phyloP scores from a whole-genome alignment of 2,888 invertebrate species.

The Crioceris asparagi region DNA sequence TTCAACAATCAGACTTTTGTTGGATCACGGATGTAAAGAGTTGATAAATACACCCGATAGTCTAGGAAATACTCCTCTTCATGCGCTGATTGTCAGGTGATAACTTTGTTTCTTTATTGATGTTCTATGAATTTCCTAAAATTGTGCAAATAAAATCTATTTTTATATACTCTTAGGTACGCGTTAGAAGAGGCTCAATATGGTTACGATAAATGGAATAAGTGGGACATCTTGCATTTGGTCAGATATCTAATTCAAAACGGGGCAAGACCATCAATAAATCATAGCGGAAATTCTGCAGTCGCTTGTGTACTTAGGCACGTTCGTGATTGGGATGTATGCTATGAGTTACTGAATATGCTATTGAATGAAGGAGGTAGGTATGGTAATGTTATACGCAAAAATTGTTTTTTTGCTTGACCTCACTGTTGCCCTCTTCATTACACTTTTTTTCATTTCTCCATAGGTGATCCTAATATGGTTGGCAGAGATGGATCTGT shows the following conservation, averaged over 20 bases:
- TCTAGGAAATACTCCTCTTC: slow-evolving; percentile 64
- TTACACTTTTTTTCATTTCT: not conserved
- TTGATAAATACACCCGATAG: slow-evolving; percentile 62
- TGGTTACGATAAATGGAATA: slow-evolving; percentile 60
- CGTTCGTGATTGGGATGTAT: slow-evolving; percentile 58
- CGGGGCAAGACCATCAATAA: slow-evolving; percentile 56
- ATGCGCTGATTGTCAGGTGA: slow-evolving; percentile 52
- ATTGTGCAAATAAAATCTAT: too few relatives aligned
- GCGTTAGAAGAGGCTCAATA: slow-evolving; percentile 57
- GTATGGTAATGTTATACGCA: slow-evolving; percentile 4
- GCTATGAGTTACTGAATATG: slow-evolving; percentile 50
- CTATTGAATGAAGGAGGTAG: slow-evolving; percentile 49
- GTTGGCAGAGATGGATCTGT: slow-evolving; percentile 62
- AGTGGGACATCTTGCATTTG: slow-evolving; percentile 63
- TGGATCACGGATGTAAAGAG: slow-evolving; percentile 63
- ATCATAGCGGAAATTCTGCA: slow-evolving; percentile 58
- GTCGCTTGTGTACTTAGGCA: slow-evolving; percentile 60
- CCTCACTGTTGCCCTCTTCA: not conserved
- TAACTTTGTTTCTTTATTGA: not conserved
- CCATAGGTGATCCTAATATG: slow-evolving; percentile 51
- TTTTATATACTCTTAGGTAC: too few relatives aligned
- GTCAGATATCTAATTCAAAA: slow-evolving; percentile 50
- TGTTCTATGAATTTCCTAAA: too few relatives aligned
- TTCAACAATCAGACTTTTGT: slow-evolving; percentile 49
- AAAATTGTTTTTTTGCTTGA: too few relatives aligned